These are phyloP conservation scores for Heliconius ismenius DNA, from an alignment of 2,888 invertebrate genomes.

Conservation along the genomic window DNA sequence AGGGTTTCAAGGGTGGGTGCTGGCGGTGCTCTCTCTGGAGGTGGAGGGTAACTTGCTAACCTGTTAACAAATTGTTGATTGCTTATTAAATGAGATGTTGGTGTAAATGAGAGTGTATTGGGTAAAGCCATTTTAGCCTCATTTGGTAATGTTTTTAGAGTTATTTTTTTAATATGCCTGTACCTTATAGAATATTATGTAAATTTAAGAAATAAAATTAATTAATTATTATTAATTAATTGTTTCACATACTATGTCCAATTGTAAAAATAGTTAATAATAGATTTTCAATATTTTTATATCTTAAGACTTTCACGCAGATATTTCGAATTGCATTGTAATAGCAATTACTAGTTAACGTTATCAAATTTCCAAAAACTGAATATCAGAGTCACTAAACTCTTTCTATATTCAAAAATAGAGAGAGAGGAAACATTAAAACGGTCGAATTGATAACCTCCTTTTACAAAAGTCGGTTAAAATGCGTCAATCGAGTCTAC, in stretches of 20 bases:
- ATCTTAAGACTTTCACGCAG: slow-evolving; percentile 15
- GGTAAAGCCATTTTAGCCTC: too few relatives aligned
- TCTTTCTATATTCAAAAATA: too few relatives aligned
- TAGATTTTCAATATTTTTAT: not conserved
- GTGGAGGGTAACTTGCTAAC: not conserved
- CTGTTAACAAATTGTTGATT: slow-evolving; percentile 10
- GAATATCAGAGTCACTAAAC: too few relatives aligned
- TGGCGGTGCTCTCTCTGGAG: slow-evolving; percentile 20
- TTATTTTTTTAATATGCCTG: not conserved
- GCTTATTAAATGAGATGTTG: not conserved
- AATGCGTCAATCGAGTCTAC: not conserved
- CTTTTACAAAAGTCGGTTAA: too few relatives aligned
- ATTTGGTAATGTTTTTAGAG: not conserved
- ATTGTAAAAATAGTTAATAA: too few relatives aligned
- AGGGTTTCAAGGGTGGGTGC: slow-evolving; percentile 26
- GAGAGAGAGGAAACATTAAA: too few relatives aligned
- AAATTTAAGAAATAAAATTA: too few relatives aligned
- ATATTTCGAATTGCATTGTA: slow-evolving; percentile 21
- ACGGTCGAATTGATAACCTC: too few relatives aligned
- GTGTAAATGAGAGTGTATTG: not conserved
- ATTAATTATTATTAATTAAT: too few relatives aligned
- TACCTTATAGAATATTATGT: not conserved
- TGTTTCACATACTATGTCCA: too few relatives aligned
- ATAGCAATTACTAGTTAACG: slow-evolving; percentile 21
- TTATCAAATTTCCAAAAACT: too few relatives aligned